Evolutionary conservation across 2,113 vertebrate species (phyloP), one percentile per base, ranked within the genome.

Genomic region (Phaethon lepturus): DNA sequence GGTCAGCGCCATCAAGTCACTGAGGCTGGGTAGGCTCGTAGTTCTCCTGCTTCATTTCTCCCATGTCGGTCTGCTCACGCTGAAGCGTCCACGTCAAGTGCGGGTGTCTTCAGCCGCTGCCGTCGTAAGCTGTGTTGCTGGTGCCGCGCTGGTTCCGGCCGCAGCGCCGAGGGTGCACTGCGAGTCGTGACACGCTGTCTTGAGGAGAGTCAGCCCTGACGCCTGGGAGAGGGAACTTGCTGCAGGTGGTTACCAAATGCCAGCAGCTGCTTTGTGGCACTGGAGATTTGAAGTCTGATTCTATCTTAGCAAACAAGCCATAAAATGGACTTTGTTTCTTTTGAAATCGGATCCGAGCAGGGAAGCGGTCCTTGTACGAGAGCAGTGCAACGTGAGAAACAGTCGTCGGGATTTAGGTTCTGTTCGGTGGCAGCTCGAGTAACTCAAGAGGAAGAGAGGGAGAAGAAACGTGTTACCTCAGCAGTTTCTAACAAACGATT

Each of bases 41-140:
- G 71, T 12, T 45, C 60, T 62, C 19, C 60, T 9, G 45, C 50
- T 44, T 23, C 19, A 0, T n/a, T 35, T 62, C 28, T 18, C 53
- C 7, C 0, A 6, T 9, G 0, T 59, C 15, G 8, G 14, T 11
- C 59, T 59, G 67, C 53, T 50, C 33, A 1, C 6, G 9, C 49
- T 4, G 76, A 17, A 11, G 3, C 1, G 10, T 18, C 42, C 20
- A 0, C 1, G 29, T 5, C 59, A 4, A 2, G 59, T 6, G 75
- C 56, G 38, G 38, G 38, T 38, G 38, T 38, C 28, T 14, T 13
- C 2, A 31, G 86, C 86, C 31, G 67, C 50, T 29, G 74, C 74
- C 33, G 35, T 17, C 52, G 3, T 2, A 5, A 11, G 63, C 71
- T 23, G 23, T 5, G 62, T 2, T 5, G 44, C 44, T 45, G 44